These are phyloP conservation scores for Heteromormyrus szaboi DNA, from an alignment of 2,797 vertebrate genomes.

Conservation along the genomic window DNA sequence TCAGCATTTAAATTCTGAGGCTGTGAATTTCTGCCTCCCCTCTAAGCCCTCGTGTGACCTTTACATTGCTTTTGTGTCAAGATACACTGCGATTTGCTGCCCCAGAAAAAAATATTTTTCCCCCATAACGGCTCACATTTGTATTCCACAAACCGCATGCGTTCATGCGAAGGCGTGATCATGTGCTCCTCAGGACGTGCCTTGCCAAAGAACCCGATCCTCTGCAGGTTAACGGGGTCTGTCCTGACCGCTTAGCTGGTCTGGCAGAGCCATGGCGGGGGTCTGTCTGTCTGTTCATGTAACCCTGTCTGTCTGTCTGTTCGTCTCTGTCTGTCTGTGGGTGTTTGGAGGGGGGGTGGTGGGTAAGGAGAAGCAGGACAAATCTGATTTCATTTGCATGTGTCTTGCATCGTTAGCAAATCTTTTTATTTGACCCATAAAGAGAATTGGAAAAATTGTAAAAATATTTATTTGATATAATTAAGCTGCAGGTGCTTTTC, in stretches of 20 bases:
- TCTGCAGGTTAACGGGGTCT: background rate
- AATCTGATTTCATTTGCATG: background rate
- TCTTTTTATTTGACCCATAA: background rate
- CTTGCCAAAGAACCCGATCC: background rate
- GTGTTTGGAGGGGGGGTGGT: background rate
- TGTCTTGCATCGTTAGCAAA: background rate
- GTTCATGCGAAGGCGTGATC: background rate
- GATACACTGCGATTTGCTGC: background rate
- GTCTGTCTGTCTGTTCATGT: too few relatives aligned
- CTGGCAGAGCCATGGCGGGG: background rate
- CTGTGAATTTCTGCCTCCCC: background rate
- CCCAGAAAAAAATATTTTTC: background rate
- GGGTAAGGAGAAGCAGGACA: background rate
- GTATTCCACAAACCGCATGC: background rate
- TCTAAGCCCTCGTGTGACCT: background rate
- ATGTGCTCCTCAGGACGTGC: background rate
- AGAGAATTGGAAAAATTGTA: background rate
- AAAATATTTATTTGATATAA: background rate
- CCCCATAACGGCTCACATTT: background rate
- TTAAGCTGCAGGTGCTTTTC: background rate
- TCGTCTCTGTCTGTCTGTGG: background rate
- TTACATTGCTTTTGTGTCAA: slow-evolving; percentile 10
- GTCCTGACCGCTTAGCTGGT: background rate
- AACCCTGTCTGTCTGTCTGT: background rate
- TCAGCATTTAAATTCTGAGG: background rate